Conservation (phyloP, 2,113 vertebrate genomes). For the Galeopterus variegatus region DNA sequence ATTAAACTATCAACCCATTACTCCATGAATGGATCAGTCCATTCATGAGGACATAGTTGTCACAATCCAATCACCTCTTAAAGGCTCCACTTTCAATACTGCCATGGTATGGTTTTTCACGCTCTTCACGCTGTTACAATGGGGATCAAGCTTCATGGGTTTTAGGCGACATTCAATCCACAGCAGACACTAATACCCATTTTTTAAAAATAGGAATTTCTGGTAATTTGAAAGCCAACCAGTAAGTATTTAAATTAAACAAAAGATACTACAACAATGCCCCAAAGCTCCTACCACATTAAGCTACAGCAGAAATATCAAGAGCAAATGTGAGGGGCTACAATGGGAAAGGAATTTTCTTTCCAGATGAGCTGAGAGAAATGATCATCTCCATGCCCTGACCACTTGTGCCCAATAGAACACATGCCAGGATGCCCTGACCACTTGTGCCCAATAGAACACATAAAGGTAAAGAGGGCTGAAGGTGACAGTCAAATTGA, state of each 20-base stretch:
- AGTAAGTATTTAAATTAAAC: conserved; percentile 28
- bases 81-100: too few species aligned
- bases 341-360: not conserved
- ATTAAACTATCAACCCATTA: too few species aligned
- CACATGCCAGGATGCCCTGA: not conserved
- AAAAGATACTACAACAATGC: not conserved
- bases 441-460: not conserved
- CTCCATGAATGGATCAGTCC: too few species aligned
- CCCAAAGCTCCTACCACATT: not conserved
- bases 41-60: too few species aligned
- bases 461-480: not conserved
- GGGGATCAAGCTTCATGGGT: too few species aligned
- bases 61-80: too few species aligned
- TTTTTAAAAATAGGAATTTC: conserved; percentile 13
- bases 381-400: not conserved
- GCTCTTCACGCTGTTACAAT: too few species aligned
- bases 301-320: not conserved
- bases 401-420: not conserved
- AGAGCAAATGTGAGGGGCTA: not conserved
- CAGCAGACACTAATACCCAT: not conserved
- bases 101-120: too few species aligned
- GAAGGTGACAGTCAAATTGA: not conserved
- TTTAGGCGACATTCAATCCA: too few species aligned
- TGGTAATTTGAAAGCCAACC: not conserved
- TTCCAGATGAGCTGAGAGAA: not conserved